Evolutionary conservation across 2,113 vertebrate species (phyloP), one percentile per base, ranked within the genome.

Genomic region (Anoplopoma fimbria): DNA sequence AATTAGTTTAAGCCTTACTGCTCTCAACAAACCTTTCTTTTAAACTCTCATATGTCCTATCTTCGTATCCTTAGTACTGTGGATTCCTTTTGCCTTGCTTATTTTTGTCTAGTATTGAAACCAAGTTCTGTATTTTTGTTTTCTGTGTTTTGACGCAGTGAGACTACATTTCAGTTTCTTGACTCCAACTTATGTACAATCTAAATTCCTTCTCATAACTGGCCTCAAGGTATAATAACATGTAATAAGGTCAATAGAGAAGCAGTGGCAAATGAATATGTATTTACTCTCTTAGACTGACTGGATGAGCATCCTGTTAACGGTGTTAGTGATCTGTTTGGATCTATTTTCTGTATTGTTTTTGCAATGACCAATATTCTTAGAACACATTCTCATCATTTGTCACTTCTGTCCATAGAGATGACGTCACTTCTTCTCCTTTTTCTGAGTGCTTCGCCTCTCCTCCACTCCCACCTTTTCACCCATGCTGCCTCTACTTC

Each of bases 361-460:
- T 69, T 53, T 21, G 65, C 40, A 31, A 3, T 47, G 8, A 68
- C 13, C 14, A 45, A 21, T 31, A 68, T 68, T 31, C 31, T 47
- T 67, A 10, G 0, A 67, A n/a, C 47, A 34, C 5, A 38, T 67
- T 19, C 2, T 72, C 9, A 76, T 71, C 6, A 40, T 40, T 45
- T 89, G 2, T 87, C 12, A 78, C 87, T 65, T 90, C 61, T 84
- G 1, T 79, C 67, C 33, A 67, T 34, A 94, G 93, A 88, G 14
- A 93, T 94, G 90, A 84, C 2, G 31, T 86, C 88, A 78, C 57
- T 77, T 1, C 87, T 93, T 82, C 23, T 93, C 58, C 60, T 95
- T 75, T 2, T 95, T 34, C 82, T 94, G 57, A 74, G 10, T 9
- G 25, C 60, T 55, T 88, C 76, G 3, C 81, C 77, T 88, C 31